Conservation (phyloP, 2,888 invertebrate genomes). For the Drosophila nr. medialis region DNA sequence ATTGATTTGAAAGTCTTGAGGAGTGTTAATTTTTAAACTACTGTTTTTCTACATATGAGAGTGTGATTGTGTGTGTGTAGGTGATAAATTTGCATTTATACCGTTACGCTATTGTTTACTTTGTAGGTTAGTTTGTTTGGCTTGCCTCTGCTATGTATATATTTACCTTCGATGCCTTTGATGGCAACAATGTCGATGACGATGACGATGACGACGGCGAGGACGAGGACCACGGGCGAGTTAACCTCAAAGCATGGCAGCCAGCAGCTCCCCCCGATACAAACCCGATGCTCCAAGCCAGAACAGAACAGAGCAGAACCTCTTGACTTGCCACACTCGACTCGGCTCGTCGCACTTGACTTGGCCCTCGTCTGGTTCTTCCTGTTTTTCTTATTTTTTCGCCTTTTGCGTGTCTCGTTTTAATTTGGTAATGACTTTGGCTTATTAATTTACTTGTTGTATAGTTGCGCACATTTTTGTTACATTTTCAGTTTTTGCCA, state of each 20-base stretch:
- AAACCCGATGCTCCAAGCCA: slow-evolving; percentile 15
- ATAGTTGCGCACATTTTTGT: slow-evolving; percentile 53
- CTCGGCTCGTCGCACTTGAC: slow-evolving; percentile 60
- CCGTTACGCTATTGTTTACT: slow-evolving; percentile 77
- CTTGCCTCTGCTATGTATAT: slow-evolving; percentile 39
- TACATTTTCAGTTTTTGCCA: slow-evolving; percentile 43
- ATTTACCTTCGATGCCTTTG: slow-evolving; percentile 77
- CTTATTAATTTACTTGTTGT: slow-evolving; percentile 73
- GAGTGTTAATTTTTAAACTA: background rate
- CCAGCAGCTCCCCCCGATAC: slow-evolving; percentile 20
- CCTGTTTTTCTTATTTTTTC: slow-evolving; percentile 8
- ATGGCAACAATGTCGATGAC: slow-evolving; percentile 20
- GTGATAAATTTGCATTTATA: slow-evolving; percentile 78
- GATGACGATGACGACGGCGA: slow-evolving; percentile 19
- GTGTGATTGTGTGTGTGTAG: slow-evolving; percentile 25
- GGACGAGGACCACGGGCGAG: slow-evolving; percentile 32
- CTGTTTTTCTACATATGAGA: slow-evolving; percentile 26
- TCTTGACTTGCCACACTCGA: slow-evolving; percentile 52
- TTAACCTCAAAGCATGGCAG: slow-evolving; percentile 71
- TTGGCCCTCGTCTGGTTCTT: slow-evolving; percentile 33
- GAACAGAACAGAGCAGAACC: slow-evolving; percentile 15
- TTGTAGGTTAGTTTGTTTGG: slow-evolving; percentile 76
- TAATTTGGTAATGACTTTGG: slow-evolving; percentile 80
- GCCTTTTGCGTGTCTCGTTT: slow-evolving; percentile 70
- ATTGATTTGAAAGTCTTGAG: background rate